Conservation (phyloP, 2,888 invertebrate genomes). For the Chorisops tibialis region DNA sequence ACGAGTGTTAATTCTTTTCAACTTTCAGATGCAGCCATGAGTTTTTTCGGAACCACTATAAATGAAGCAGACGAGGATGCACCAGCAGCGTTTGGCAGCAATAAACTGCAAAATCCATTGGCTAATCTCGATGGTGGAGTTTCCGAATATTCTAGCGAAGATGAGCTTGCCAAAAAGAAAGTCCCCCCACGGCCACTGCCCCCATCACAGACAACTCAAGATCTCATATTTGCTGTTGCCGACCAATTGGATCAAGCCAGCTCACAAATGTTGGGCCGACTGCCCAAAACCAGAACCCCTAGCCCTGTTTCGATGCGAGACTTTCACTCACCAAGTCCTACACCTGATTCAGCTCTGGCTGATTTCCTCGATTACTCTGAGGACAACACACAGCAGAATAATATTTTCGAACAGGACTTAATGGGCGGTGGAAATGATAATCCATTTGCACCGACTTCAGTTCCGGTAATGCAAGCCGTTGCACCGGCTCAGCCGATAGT, state of each 20-base stretch:
- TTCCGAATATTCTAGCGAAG: conserved; percentile 41
- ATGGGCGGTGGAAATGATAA: conserved; percentile 43
- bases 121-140: conserved; percentile 33
- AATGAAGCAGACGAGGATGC: conserved; percentile 47
- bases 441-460: conserved; percentile 46
- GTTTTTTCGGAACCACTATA: conserved; percentile 53
- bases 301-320: conserved; percentile 82
- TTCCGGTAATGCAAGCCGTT: conserved; percentile 50
- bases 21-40: conserved; percentile 49
- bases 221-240: conserved; percentile 78
- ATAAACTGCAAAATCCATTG: conserved; percentile 29
- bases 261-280: conserved; percentile 74
- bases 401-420: conserved; percentile 36
- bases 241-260: conserved; percentile 87
- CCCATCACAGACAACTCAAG: conserved; percentile 77
- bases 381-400: conserved; percentile 37
- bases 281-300: conserved; percentile 81
- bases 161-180: conserved; percentile 39
- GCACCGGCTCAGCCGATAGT: conserved; percentile 55
- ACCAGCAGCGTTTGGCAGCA: conserved; percentile 39
- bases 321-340: conserved; percentile 80
- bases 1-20: conserved; percentile 17
- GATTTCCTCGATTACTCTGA: conserved; percentile 64
- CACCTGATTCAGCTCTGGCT: conserved; percentile 64
- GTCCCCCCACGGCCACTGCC: conserved; percentile 60